These are phyloP conservation scores for Drosophila nigrodunni DNA, from an alignment of 1,140 invertebrate species.

Conservation along the genomic window DNA sequence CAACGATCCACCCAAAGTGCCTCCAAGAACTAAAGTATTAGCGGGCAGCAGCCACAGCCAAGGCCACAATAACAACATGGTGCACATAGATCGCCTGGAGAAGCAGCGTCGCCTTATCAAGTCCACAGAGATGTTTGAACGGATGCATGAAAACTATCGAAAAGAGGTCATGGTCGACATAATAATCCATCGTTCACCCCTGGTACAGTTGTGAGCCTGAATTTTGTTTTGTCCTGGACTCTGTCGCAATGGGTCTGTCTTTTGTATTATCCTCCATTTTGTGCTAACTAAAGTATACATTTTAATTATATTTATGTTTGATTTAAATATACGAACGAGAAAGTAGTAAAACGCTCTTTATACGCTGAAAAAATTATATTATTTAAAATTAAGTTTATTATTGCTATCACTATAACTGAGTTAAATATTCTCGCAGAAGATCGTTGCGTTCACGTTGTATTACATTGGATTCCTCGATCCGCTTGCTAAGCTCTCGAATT, in stretches of 20 bases:
- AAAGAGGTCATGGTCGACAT: constrained; percentile 66
- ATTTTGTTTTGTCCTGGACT: neutral
- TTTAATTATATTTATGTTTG: constrained; percentile 42
- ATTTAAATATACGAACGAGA: constrained; percentile 18
- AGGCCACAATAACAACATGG: constrained; percentile 9
- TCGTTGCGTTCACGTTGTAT: constrained; percentile 54
- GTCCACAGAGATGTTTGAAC: constrained; percentile 50
- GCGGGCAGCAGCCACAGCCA: constrained; percentile 12
- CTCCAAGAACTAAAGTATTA: constrained; percentile 52
- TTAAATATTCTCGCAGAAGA: constrained; percentile 39
- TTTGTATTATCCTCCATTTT: constrained; percentile 47
- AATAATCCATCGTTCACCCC: constrained; percentile 59
- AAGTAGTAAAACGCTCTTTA: neutral
- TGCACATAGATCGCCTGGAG: constrained; percentile 18
- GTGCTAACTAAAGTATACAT: constrained; percentile 53
- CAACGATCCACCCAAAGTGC: constrained; percentile 19
- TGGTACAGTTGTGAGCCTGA: constrained; percentile 67
- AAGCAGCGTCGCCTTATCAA: constrained; percentile 21
- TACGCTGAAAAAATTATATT: neutral
- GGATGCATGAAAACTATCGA: constrained; percentile 65
- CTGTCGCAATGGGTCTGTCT: neutral
- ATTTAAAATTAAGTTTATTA: constrained; percentile 9
- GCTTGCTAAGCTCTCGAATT: constrained; percentile 45
- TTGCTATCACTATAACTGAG: constrained; percentile 36
- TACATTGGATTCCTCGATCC: constrained; percentile 50